These are phyloP conservation scores for Camptogramma bilineatum DNA, from an alignment of 2,888 invertebrate genomes.

Conservation along the genomic window DNA sequence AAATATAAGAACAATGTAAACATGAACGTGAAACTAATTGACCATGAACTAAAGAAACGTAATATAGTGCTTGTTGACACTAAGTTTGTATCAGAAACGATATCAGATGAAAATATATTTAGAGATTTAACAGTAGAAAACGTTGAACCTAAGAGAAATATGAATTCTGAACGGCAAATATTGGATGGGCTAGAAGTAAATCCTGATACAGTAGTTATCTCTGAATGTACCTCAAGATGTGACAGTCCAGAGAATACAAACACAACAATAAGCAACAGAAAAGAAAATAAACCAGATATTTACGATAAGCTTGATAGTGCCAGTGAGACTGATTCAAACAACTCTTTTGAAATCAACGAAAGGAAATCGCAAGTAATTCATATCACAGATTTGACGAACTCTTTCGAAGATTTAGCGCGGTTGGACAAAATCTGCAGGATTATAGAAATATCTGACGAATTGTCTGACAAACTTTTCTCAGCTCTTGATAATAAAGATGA, in stretches of 20 bases:
- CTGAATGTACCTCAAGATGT: constrained; percentile 45
- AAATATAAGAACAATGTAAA: constrained; percentile 25
- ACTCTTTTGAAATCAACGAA: constrained; percentile 68
- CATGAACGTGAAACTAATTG: constrained; percentile 41
- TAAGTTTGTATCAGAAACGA: constrained; percentile 13
- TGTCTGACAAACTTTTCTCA: constrained; percentile 73
- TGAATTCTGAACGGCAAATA: constrained; percentile 35
- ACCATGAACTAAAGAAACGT: constrained; percentile 50
- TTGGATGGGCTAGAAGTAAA: constrained; percentile 34
- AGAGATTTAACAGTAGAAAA: constrained; percentile 11
- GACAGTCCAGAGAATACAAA: constrained; percentile 46
- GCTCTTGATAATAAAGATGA: constrained; percentile 50
- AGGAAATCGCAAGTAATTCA: constrained; percentile 72
- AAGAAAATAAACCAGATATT: constrained; percentile 59
- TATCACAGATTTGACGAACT: constrained; percentile 69
- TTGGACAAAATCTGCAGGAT: constrained; percentile 78
- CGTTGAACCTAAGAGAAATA: constrained; percentile 23
- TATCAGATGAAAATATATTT: constrained; percentile 18
- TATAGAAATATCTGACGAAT: constrained; percentile 80
- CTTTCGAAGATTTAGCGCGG: constrained; percentile 69
- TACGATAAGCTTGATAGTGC: constrained; percentile 77
- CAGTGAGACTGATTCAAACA: constrained; percentile 69
- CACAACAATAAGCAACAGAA: constrained; percentile 48
- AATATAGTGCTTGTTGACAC: constrained; percentile 48
- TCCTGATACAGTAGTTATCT: constrained; percentile 32